Evolutionary conservation across 2,113 vertebrate genomes (phyloP).

Genomic region (Prionailurus bengalensis): DNA sequence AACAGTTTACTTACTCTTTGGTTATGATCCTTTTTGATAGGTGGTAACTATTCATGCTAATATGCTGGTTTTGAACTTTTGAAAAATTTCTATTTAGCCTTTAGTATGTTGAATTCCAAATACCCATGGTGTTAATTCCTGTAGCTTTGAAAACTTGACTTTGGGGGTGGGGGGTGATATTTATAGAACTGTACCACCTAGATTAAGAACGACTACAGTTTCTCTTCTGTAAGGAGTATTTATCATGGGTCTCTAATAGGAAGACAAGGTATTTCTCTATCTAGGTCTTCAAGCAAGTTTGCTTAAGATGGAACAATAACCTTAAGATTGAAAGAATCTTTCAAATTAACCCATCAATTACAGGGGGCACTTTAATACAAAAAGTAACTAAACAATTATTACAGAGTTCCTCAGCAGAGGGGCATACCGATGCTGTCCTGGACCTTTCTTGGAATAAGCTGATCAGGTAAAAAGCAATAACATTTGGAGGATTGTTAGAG

Average conservation of each 20-base stretch:
- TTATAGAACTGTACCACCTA: not conserved
- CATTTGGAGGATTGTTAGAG: too few species aligned
- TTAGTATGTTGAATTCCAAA: not conserved
- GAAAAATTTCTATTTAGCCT: not conserved
- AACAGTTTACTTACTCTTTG: not conserved
- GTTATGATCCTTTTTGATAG: not conserved
- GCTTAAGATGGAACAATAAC: not conserved
- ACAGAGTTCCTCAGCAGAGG: constrained; percentile 90
- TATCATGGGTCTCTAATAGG: not conserved
- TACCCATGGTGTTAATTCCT: not conserved
- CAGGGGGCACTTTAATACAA: not conserved
- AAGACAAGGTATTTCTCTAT: not conserved
- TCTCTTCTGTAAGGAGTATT: not conserved
- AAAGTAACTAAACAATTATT: constrained; percentile 67
- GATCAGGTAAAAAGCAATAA: constrained; percentile 88
- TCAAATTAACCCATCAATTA: not conserved
- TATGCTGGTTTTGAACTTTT: not conserved
- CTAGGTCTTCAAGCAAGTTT: constrained; percentile 6
- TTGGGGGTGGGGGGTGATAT: not conserved
- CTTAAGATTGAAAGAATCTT: constrained; percentile 12
- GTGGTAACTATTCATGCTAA: not conserved
- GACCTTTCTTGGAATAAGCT: constrained; percentile 98
- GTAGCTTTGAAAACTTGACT: not conserved
- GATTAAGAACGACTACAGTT: not conserved
- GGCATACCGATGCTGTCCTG: constrained; percentile 95